Base-by-base conservation (phyloP, 1,140 invertebrate species). In the Zaprionus vittiger region DNA sequence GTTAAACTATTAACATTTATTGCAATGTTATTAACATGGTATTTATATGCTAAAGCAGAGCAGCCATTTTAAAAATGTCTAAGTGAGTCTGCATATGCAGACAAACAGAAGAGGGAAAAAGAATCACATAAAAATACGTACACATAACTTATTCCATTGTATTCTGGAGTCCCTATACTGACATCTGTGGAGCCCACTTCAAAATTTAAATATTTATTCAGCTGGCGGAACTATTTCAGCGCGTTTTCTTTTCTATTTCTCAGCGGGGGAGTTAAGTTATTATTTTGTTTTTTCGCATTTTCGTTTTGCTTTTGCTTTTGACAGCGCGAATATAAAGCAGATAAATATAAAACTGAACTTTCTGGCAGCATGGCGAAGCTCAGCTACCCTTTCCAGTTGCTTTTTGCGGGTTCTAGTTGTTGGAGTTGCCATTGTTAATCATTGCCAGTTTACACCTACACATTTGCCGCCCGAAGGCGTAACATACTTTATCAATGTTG, bases 271-370 rank as follows among this genome's bases (percentile, higher is more conserved):
- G 47, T 52, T 52, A 52, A 4, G 47, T 20, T 52, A 52, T 52
- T 52, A 24, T 49, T 37, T 59, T 34, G 15, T 12, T 59, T 34
- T 12, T 12, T 26, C 38, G 15, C 41, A 22, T 60, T 34, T 31
- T 56, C 24, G 24, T 56, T 15, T 60, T 24, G 11, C 47, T 52
- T 22, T 52, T 52, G 47, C 20, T 49, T 49, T 12, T 49, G 47
- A 49, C 47, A 49, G 47, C 22, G 47, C 20, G 3, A 24, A 49
- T n/a, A 49, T 9, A 20, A 24, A 52, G 47, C 17, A 52, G 47
- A 52, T 52, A 52, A 52, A 52, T 52, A 52, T 14, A 20, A 11
- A 52, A 24, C n/a, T 47, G 1, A 9, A 17, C n/a, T 47, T 17
- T 9, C 7, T 17, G 5, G n/a, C n/a, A 1, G 41, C 41, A 47